phyloP scores from a whole-genome alignment of 35 echinoderm and acorn worm species.

The Heliocidaris tuberculata region DNA sequence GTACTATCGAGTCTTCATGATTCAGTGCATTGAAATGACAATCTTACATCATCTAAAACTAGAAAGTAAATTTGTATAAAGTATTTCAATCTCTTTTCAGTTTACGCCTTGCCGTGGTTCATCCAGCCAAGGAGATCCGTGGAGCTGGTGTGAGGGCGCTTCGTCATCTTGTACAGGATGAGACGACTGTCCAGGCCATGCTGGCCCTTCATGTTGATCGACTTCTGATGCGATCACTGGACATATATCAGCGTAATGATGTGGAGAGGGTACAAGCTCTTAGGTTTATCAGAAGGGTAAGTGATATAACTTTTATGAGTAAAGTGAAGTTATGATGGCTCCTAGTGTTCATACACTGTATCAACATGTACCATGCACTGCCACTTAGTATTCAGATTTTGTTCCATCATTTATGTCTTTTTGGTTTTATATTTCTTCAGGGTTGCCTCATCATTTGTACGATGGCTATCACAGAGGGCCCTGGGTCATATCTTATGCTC shows the following conservation, averaged over 20 bases:
- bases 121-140: conserved; percentile 88
- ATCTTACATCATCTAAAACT: too few relatives aligned
- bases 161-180: conserved; percentile 86
- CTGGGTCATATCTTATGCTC: too few relatives aligned
- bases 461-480: too few relatives aligned
- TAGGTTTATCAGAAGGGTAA: conserved; percentile 89
- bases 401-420: too few relatives aligned
- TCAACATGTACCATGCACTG: too few relatives aligned
- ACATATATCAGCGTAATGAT: conserved; percentile 87
- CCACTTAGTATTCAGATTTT: too few relatives aligned
- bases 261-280: conserved; percentile 92
- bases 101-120: conserved; percentile 81
- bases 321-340: background rate
- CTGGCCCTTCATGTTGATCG: conserved; percentile 79
- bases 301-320: conserved; percentile 4
- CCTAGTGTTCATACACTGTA: too few relatives aligned
- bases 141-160: conserved; percentile 81
- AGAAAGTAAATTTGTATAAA: too few relatives aligned
- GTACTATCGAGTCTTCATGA: too few relatives aligned
- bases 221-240: conserved; percentile 80
- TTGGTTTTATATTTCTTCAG: too few relatives aligned
- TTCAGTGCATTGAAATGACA: too few relatives aligned
- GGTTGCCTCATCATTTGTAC: too few relatives aligned
- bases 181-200: conserved; percentile 67
- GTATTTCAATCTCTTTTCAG: conserved; percentile 40